Percentiles rank a stretch among this genome's conserved stretches.
Conservation (phyloP, 2,113 vertebrate genomes). For the Cebus imitator region DNA sequence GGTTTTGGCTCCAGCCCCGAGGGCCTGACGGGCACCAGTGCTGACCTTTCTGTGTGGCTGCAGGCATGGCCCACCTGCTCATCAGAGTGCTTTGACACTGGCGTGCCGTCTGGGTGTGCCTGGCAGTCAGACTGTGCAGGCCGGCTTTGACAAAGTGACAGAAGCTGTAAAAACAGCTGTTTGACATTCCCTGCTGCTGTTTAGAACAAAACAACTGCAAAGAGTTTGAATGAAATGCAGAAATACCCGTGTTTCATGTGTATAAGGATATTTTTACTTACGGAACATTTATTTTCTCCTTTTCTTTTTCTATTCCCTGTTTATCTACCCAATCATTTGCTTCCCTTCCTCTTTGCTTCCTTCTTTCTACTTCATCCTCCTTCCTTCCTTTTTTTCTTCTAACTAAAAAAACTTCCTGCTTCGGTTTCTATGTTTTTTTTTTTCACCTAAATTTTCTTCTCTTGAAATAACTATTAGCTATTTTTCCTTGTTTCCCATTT, state of each 20-base stretch:
- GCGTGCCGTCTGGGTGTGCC: not conserved
- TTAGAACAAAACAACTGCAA: slow-evolving; percentile 52
- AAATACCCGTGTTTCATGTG: slow-evolving; percentile 32
- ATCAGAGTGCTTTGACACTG: not conserved
- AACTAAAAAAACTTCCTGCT: not conserved
- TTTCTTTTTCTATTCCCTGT: not conserved
- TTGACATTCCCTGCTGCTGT: slow-evolving; percentile 45
- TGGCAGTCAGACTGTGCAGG: not conserved
- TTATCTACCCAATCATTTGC: not conserved
- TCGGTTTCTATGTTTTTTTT: not conserved
- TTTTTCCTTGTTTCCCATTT: not conserved
- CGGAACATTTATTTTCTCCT: not conserved
- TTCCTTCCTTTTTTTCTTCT: not conserved
- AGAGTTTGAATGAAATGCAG: slow-evolving; percentile 56
- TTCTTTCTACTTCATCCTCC: not conserved
- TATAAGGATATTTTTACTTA: slow-evolving; percentile 23
- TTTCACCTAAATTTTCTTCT: not conserved
- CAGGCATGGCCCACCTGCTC: not conserved
- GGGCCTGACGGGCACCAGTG: not conserved
- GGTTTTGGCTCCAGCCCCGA: not conserved
- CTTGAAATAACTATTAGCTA: not conserved
- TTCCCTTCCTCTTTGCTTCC: not conserved
- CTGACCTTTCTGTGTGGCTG: rapidly evolving
- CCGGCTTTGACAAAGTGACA: slow-evolving; percentile 16
- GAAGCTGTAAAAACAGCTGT: slow-evolving; percentile 58